These are phyloP conservation scores for Syngnathoides biaculeatus DNA, from an alignment of 2,113 vertebrate genomes.

Conservation along the genomic window DNA sequence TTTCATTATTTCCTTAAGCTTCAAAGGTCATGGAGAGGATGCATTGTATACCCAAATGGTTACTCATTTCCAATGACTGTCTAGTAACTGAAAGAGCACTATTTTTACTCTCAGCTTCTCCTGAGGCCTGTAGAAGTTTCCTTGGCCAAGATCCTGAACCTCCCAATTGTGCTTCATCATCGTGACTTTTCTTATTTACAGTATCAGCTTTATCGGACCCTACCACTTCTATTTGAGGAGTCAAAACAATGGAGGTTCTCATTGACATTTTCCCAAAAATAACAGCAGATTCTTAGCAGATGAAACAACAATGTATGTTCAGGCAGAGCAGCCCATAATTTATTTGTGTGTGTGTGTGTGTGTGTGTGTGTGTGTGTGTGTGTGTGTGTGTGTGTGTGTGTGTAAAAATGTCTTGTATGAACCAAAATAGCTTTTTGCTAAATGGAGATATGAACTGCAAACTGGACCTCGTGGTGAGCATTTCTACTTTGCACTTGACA, in stretches of 20 bases:
- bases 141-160: background rate
- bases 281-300: constrained; percentile 19
- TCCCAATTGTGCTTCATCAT: background rate
- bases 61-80: background rate
- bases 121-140: background rate
- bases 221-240: constrained; percentile 16
- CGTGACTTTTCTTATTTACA: background rate
- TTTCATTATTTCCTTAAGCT: constrained; percentile 65
- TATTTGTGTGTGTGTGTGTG: no score
- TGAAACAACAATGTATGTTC: no score
- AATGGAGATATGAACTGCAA: background rate
- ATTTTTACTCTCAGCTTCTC: background rate
- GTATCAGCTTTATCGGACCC: constrained; percentile 10
- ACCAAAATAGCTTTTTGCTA: constrained; percentile 34
- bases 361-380: no score
- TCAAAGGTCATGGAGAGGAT: constrained; percentile 42
- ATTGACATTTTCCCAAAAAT: constrained; percentile 8
- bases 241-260: background rate
- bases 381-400: no score
- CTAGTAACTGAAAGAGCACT: background rate
- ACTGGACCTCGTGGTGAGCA: background rate
- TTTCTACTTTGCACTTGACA: background rate
- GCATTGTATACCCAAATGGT: constrained; percentile 28
- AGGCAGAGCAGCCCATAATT: no score
- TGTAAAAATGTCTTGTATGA: no score